Evolutionary conservation across 2,888 invertebrate species (phyloP), one percentile per base, ranked within the genome.

Genomic region (Mantis religiosa): DNA sequence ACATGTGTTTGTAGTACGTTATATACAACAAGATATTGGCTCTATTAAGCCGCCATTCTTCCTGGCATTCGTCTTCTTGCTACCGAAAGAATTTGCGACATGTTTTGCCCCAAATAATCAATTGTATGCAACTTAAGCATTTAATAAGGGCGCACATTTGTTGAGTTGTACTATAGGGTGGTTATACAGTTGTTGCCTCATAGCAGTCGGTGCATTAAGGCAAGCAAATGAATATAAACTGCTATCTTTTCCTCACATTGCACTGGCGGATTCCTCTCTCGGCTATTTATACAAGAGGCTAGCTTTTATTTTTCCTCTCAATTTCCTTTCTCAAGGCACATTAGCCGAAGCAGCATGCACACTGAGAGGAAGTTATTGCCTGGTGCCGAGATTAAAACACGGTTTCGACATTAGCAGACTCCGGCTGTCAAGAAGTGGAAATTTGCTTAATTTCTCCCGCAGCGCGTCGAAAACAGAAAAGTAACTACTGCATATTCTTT

Each of bases 361-460:
- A 71, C 54, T 20, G 54, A 71, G 54, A 71, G 54, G 54, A 71
- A 71, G 54, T 71, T 71, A 71, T 71, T 71, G 54, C 54, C 54
- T 71, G 54, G 85, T 85, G 54, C 85, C 85, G 41, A 85, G 85
- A 85, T 85, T 85, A 85, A 85, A 85, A 85, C 85, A 85, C 54
- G 85, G 54, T 85, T 85, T 85, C 85, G 85, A 54, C 85, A 85
- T 85, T 85, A 85, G 54, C 54, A 20, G 27, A 71, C 25, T 71
- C 20, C 54, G 54, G 54, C 54, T 4, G 54, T 71, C 54, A 71
- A 71, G 54, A 71, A 71, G 54, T 27, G 54, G 28, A 54, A 27
- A 85, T 85, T 85, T 85, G 14, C 85, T 71, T 85, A 85, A 85
- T 85, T 85, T 54, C 28, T 41, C 54, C 85, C 47, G 28, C 14